phyloP scores from a whole-genome alignment of 2,888 invertebrate species.

The Sarcophaga variegata region DNA sequence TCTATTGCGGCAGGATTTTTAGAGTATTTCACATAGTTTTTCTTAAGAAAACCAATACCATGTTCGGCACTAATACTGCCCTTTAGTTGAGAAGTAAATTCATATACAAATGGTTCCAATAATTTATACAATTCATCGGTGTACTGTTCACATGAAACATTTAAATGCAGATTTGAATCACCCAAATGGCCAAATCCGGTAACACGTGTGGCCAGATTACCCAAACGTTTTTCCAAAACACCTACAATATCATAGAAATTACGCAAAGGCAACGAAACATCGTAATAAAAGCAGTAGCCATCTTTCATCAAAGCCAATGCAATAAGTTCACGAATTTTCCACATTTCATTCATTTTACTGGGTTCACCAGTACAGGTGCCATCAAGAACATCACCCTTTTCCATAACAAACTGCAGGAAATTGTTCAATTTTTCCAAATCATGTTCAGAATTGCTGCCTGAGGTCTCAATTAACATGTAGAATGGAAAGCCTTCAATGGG shows the following conservation, averaged over 20 bases:
- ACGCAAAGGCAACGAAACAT: constrained; percentile 93
- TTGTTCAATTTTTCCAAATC: constrained; percentile 92
- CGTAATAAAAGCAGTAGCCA: constrained; percentile 97
- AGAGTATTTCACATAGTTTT: constrained; percentile 89
- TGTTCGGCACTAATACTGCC: constrained; percentile 99
- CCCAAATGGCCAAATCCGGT: constrained; percentile 98
- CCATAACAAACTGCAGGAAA: constrained; percentile 90
- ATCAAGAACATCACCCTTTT: constrained; percentile 87
- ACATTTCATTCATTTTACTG: constrained; percentile 90
- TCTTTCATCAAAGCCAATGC: constrained; percentile 88
- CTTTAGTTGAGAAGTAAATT: constrained; percentile 88
- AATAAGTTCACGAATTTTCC: constrained; percentile 93
- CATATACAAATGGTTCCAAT: constrained; percentile 94
- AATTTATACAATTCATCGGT: constrained; percentile 84
- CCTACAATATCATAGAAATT: constrained; percentile 93
- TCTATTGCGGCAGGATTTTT: constrained; percentile 88
- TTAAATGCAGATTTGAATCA: constrained; percentile 97
- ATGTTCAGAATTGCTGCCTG: constrained; percentile 92
- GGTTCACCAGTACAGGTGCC: constrained; percentile 94
- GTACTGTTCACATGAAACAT: constrained; percentile 88
- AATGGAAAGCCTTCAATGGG: constrained; percentile 88
- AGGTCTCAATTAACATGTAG: constrained; percentile 93
- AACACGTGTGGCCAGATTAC: constrained; percentile 85
- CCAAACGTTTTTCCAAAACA: constrained; percentile 86
- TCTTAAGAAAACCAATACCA: constrained; percentile 95